A percentile compares a stretch with the other conserved stretches of the same genome.
These are phyloP conservation scores for Eriosoma lanigerum DNA, from an alignment of 1,140 invertebrate genomes.

Conservation along the genomic window DNA sequence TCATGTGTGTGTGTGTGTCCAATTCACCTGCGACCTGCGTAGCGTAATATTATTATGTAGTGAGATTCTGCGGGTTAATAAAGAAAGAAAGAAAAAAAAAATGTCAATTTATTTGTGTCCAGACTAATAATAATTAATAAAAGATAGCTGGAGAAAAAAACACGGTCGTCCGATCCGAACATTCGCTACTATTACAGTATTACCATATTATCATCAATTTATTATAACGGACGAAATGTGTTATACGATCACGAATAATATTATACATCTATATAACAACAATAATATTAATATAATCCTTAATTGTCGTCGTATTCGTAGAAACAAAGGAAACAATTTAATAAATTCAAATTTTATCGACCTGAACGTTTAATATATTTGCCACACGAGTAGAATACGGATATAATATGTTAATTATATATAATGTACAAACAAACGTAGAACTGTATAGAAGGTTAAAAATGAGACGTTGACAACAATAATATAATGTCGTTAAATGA, in stretches of 20 bases:
- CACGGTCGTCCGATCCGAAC: background rate
- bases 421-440: background rate
- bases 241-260: constrained; percentile 22
- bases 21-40: constrained; percentile 18
- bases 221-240: constrained; percentile 32
- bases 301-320: background rate
- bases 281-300: background rate
- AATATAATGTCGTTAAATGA: no score
- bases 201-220: constrained; percentile 36
- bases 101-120: constrained; percentile 33
- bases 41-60: no score
- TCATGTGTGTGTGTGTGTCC: background rate
- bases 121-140: constrained; percentile 37
- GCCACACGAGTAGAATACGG: no score
- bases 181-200: constrained; percentile 41
- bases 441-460: background rate
- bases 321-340: constrained; percentile 20
- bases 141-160: background rate
- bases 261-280: background rate
- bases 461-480: background rate
- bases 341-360: constrained; percentile 35
- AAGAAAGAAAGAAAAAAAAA: background rate
- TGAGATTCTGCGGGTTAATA: constrained; percentile 43
- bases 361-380: background rate
- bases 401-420: background rate